Conservation (phyloP, 2,888 invertebrate genomes). For the Epistrophella euchroma region DNA sequence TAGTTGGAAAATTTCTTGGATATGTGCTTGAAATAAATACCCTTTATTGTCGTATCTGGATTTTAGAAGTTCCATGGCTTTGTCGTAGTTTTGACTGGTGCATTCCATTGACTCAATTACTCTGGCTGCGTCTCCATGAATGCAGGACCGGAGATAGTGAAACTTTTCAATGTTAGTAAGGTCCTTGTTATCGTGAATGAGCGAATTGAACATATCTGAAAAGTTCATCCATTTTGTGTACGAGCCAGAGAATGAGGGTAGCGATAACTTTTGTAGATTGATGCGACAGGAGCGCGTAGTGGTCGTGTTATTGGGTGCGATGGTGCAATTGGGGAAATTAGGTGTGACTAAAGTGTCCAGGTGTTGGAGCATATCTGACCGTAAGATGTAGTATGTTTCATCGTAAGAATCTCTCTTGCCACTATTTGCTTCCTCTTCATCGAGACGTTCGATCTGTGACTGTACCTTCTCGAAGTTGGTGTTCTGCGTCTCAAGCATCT, state of each 20-base stretch:
- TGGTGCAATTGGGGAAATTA: no score
- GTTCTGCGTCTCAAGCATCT: no score
- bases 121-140: no score
- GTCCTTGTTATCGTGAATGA: no score
- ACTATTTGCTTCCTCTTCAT: neutral
- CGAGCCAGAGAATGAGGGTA: conserved; percentile 51
- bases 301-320: neutral
- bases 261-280: conserved; percentile 44
- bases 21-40: conserved; percentile 42
- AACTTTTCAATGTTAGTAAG: no score
- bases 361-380: no score
- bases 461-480: neutral
- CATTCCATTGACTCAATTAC: no score
- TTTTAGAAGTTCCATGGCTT: conserved; percentile 33
- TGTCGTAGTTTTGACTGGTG: conserved; percentile 35
- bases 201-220: no score
- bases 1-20: conserved; percentile 10
- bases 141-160: no score
- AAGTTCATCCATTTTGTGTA: neutral
- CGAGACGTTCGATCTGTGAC: neutral
- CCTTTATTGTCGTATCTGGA: conserved; percentile 27
- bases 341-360: no score
- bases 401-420: no score
- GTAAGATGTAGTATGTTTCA: no score
- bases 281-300: neutral